These are phyloP conservation scores for Scomber japonicus DNA, from an alignment of 2,113 vertebrate species.

Conservation along the genomic window DNA sequence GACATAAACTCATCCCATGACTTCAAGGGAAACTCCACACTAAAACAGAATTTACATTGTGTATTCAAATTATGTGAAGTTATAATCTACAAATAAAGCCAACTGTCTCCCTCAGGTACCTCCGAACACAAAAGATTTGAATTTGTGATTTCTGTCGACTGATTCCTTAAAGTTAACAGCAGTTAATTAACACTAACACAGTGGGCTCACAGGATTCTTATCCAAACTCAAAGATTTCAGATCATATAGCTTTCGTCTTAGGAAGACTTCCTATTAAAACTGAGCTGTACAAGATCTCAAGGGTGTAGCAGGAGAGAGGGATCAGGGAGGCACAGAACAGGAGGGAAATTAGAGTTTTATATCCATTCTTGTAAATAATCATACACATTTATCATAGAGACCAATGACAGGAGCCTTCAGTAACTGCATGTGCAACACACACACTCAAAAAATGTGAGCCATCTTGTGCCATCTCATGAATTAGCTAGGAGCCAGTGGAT, in stretches of 20 bases:
- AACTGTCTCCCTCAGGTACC: background rate
- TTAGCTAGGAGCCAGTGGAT: slow-evolving; percentile 2
- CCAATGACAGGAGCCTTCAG: background rate
- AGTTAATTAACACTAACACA: background rate
- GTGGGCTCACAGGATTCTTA: background rate
- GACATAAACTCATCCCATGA: slow-evolving; percentile 39
- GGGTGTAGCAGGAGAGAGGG: background rate
- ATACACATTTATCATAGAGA: background rate
- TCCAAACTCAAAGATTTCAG: background rate
- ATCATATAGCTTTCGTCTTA: background rate
- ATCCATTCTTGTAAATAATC: background rate
- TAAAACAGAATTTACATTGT: slow-evolving; percentile 28
- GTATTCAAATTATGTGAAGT: background rate
- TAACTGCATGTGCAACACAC: background rate
- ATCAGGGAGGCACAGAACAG: background rate
- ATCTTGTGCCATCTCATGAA: slow-evolving; percentile 16
- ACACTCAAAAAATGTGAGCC: background rate
- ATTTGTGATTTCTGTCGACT: background rate
- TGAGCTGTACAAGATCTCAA: background rate
- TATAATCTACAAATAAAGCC: background rate
- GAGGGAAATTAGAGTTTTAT: background rate
- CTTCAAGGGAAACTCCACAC: slow-evolving; percentile 4
- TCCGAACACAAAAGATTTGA: background rate
- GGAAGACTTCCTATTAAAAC: background rate
- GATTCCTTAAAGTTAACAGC: background rate